These are phyloP conservation scores for Corythoichthys intestinalis DNA, from an alignment of 2,113 vertebrate species.

Conservation along the genomic window DNA sequence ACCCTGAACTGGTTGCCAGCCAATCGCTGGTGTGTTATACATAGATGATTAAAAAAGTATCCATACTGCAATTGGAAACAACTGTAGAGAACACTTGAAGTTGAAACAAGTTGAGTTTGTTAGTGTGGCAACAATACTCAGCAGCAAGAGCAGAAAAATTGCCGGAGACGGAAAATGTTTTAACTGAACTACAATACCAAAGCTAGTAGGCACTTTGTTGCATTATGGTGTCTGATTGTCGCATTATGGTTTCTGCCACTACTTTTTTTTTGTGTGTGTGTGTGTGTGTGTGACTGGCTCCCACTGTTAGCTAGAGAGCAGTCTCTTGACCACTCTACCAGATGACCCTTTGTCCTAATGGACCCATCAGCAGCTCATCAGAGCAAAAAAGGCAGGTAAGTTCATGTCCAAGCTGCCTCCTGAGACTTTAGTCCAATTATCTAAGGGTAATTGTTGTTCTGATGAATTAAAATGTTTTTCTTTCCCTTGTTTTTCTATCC, in stretches of 20 bases:
- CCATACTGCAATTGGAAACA: neutral
- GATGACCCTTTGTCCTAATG: constrained; percentile 61
- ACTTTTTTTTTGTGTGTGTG: constrained; percentile 4
- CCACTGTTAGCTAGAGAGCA: constrained; percentile 43
- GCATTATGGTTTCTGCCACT: constrained; percentile 51
- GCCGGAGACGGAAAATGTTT: constrained; percentile 49
- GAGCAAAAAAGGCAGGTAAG: constrained; percentile 51
- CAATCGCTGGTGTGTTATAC: no score
- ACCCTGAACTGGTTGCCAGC: no score
- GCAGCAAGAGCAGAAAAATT: constrained; percentile 10
- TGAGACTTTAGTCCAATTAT: constrained; percentile 55
- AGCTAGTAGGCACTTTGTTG: constrained; percentile 72
- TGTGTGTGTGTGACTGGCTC: neutral
- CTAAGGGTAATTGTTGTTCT: constrained; percentile 44
- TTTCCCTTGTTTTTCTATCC: neutral
- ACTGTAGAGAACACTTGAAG: neutral
- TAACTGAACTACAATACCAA: constrained; percentile 59
- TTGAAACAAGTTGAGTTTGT: neutral
- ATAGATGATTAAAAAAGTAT: neutral
- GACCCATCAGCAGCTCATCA: constrained; percentile 71
- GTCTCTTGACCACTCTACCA: constrained; percentile 38
- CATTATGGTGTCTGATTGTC: constrained; percentile 59
- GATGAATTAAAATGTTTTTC: constrained; percentile 32
- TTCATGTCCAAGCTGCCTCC: constrained; percentile 53
- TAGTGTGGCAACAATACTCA: neutral